Conservation (phyloP, 2,888 invertebrate species). For the Erebia epiphron region DNA sequence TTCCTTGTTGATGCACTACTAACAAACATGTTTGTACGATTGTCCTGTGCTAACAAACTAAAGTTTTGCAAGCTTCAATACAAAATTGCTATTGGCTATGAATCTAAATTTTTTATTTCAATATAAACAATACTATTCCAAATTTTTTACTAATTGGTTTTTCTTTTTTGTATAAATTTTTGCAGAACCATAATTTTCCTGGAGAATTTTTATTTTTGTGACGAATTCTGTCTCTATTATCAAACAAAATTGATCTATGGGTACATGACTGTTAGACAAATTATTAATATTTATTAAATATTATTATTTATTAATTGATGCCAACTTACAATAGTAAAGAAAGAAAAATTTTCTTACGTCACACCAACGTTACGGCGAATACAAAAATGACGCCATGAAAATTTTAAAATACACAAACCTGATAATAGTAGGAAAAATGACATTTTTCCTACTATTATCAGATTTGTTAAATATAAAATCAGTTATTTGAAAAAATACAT, state of each 20-base stretch:
- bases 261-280: conserved; percentile 1
- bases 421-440: no score
- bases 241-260: conserved; percentile 15
- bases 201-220: neutral
- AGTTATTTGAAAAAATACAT: no score
- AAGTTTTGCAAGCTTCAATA: conserved; percentile 69
- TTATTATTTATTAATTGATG: neutral
- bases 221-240: neutral
- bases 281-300: neutral
- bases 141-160: conserved; percentile 20
- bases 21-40: conserved; percentile 44
- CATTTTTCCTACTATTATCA: no score
- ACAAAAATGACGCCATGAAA: neutral
- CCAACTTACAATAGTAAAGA: neutral
- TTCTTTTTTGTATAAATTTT: conserved; percentile 9
- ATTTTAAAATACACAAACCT: neutral
- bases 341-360: no score
- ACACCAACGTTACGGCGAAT: no score
- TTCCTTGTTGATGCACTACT: conserved; percentile 42
- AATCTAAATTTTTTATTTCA: conserved; percentile 18
- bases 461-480: no score
- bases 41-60: conserved; percentile 64
- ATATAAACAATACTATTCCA: neutral
- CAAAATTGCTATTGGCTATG: conserved; percentile 50
- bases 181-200: neutral